Conservation (phyloP, 2,113 vertebrate genomes). For the Elephas maximus region DNA sequence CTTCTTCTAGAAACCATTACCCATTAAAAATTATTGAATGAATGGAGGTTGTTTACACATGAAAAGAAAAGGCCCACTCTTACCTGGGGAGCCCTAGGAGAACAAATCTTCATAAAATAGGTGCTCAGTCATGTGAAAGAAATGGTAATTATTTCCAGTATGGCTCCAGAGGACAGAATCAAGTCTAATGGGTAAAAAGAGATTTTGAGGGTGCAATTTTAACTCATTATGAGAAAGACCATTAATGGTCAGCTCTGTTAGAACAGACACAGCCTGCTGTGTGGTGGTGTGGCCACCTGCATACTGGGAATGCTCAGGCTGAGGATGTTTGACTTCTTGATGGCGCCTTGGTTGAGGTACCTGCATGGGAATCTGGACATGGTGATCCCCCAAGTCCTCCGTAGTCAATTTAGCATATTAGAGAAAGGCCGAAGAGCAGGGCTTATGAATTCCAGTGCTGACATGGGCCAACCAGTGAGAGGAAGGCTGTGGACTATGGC, state of each 20-base stretch:
- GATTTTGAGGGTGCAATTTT: neutral
- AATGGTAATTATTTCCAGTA: rapidly evolving
- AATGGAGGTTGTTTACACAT: neutral
- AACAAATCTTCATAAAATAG: neutral
- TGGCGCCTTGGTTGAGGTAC: neutral
- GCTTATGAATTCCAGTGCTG: neutral
- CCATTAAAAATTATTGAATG: neutral
- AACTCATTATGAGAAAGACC: neutral
- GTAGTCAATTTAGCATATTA: neutral
- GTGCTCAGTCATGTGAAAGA: neutral
- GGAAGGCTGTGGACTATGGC: neutral
- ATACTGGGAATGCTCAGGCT: neutral
- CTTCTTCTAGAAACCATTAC: neutral
- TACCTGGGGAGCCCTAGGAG: neutral
- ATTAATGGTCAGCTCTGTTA: neutral
- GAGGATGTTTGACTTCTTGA: neutral
- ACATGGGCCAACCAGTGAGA: neutral
- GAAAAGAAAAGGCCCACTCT: neutral
- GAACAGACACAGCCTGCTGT: neutral
- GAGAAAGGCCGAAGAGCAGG: neutral
- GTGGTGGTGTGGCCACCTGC: rapidly evolving
- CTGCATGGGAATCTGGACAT: rapidly evolving
- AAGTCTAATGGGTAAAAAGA: neutral
- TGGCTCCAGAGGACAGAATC: neutral
- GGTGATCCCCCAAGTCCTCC: neutral